These are phyloP conservation scores for Mythimna impura DNA, from an alignment of 2,888 invertebrate species.

Conservation along the genomic window DNA sequence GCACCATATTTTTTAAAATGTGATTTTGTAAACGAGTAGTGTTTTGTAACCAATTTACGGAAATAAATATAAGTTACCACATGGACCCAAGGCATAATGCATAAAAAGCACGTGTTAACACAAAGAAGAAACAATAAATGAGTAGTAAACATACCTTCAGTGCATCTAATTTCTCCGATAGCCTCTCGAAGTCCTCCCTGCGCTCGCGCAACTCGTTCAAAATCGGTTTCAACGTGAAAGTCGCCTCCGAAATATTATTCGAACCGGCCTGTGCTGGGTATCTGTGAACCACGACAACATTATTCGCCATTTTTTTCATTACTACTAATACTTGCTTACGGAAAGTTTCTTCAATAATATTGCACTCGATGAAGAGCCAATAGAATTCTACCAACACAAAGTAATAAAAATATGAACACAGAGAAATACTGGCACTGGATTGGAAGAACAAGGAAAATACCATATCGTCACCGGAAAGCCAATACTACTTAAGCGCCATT, in stretches of 20 bases:
- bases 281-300: conserved; percentile 72
- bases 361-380: conserved; percentile 10
- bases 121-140: not conserved
- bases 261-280: conserved; percentile 87
- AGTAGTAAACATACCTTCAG: conserved; percentile 90
- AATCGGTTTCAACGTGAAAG: conserved; percentile 92
- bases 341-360: conserved; percentile 4
- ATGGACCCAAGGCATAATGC: too few relatives aligned
- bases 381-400: not conserved
- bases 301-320: not conserved
- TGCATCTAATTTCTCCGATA: conserved; percentile 95
- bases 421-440: not conserved
- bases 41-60: too few relatives aligned
- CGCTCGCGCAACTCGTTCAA: conserved; percentile 95
- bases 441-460: too few relatives aligned
- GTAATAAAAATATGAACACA: not conserved
- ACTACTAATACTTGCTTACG: not conserved
- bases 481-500: too few relatives aligned
- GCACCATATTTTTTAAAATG: too few relatives aligned
- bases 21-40: too few relatives aligned
- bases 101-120: not conserved
- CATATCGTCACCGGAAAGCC: too few relatives aligned
- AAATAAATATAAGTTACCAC: too few relatives aligned
- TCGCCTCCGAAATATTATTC: conserved; percentile 85
- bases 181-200: conserved; percentile 94